phyloP scores from a whole-genome alignment of 2,797 vertebrate species.

The Crenichthys baileyi region DNA sequence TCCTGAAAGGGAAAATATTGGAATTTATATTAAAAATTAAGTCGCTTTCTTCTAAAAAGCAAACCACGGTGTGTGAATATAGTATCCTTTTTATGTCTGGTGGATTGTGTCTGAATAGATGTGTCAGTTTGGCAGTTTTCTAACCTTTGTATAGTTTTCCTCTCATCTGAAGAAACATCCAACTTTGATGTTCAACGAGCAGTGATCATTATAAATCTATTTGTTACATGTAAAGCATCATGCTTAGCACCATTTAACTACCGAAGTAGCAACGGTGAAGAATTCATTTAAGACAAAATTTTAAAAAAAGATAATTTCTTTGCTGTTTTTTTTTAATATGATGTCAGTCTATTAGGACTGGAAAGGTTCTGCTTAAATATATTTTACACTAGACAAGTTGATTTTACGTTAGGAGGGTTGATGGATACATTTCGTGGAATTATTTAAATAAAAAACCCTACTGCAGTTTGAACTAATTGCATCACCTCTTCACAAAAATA shows the following conservation, averaged over 20 bases:
- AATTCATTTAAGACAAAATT: not conserved
- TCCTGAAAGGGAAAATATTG: not conserved
- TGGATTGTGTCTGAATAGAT: constrained; percentile 6
- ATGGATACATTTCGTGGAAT: not conserved
- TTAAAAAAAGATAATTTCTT: no score
- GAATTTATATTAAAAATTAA: not conserved
- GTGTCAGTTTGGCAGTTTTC: not conserved
- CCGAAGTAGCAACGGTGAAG: not conserved
- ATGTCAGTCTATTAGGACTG: not conserved
- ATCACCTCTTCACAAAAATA: not conserved
- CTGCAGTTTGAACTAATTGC: not conserved
- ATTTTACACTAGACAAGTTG: not conserved
- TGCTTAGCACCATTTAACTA: not conserved
- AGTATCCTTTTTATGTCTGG: not conserved
- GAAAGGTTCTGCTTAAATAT: not conserved
- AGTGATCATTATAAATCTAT: not conserved
- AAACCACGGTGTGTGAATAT: not conserved
- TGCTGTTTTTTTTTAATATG: not conserved
- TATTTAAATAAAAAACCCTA: not conserved
- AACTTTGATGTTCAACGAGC: not conserved
- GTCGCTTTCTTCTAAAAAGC: not conserved
- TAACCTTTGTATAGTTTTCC: not conserved
- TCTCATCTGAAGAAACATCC: not conserved
- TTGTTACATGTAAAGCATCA: no score
- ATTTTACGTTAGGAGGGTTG: not conserved